Conservation (phyloP, 2,113 vertebrate species). For the Herpetotheres cachinnans region DNA sequence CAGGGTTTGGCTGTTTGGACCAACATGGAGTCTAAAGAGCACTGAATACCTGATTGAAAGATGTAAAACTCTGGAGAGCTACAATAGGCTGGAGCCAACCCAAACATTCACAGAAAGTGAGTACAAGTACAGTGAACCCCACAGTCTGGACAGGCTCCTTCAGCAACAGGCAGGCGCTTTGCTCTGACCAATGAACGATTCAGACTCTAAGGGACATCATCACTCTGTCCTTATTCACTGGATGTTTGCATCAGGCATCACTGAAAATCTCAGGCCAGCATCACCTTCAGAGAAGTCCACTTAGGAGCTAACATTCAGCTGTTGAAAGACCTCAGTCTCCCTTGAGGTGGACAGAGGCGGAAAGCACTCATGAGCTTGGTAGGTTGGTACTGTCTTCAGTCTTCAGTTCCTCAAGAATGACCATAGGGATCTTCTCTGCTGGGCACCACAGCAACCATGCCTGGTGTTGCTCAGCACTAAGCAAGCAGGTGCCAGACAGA, state of each 20-base stretch:
- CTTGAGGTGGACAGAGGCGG: neutral
- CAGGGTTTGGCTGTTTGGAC: constrained; percentile 12
- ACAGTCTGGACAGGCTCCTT: neutral
- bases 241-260: neutral
- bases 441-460: neutral
- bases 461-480: neutral
- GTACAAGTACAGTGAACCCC: neutral
- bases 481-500: neutral
- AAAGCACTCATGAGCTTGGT: neutral
- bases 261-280: neutral
- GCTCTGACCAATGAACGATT: neutral
- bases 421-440: neutral
- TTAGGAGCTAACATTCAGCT: neutral
- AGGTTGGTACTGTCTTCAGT: neutral
- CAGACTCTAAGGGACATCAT: neutral
- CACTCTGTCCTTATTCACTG: neutral
- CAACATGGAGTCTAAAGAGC: neutral
- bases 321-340: neutral
- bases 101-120: neutral
- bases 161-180: neutral
- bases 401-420: neutral
- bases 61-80: neutral
- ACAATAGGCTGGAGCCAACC: neutral
- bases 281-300: neutral
- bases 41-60: neutral